These are phyloP conservation scores for Shargacucullia verbasci DNA, from an alignment of 2,888 invertebrate species.

Conservation along the genomic window DNA sequence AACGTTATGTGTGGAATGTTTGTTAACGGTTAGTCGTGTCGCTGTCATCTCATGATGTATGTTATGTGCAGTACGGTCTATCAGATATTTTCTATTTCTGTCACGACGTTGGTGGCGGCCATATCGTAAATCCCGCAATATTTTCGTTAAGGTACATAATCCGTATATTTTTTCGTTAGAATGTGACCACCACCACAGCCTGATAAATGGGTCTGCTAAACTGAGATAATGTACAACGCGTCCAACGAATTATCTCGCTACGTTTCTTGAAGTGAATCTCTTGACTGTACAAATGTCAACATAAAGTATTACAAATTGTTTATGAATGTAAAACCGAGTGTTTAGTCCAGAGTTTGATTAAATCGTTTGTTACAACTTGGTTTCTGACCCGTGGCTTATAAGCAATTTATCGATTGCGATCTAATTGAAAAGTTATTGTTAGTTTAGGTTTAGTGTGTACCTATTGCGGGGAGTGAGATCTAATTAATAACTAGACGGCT, in stretches of 20 bases:
- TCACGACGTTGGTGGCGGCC: conserved; percentile 78
- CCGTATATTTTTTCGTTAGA: conserved; percentile 75
- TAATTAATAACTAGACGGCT: conserved; percentile 50
- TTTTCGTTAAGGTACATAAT: conserved; percentile 74
- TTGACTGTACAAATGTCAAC: conserved; percentile 53
- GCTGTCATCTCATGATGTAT: conserved; percentile 76
- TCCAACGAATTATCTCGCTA: conserved; percentile 40
- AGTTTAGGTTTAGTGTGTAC: conserved; percentile 35
- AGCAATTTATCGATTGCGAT: conserved; percentile 37
- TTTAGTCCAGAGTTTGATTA: conserved; percentile 43
- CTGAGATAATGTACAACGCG: conserved; percentile 57
- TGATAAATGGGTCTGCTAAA: conserved; percentile 67
- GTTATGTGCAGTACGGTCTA: conserved; percentile 71
- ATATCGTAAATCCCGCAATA: conserved; percentile 72
- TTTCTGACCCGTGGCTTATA: conserved; percentile 24
- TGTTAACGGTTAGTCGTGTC: conserved; percentile 70
- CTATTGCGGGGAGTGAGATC: conserved; percentile 37
- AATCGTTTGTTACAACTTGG: conserved; percentile 41
- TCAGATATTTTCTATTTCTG: conserved; percentile 82
- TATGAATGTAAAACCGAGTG: conserved; percentile 48
- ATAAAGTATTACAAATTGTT: conserved; percentile 57
- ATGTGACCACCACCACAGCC: conserved; percentile 65
- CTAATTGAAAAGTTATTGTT: conserved; percentile 64
- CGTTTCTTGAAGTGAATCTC: conserved; percentile 48
- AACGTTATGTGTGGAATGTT: conserved; percentile 57